Base-by-base conservation (phyloP, 1,140 invertebrate species). In the Stenopsyche tienmushanensis region DNA sequence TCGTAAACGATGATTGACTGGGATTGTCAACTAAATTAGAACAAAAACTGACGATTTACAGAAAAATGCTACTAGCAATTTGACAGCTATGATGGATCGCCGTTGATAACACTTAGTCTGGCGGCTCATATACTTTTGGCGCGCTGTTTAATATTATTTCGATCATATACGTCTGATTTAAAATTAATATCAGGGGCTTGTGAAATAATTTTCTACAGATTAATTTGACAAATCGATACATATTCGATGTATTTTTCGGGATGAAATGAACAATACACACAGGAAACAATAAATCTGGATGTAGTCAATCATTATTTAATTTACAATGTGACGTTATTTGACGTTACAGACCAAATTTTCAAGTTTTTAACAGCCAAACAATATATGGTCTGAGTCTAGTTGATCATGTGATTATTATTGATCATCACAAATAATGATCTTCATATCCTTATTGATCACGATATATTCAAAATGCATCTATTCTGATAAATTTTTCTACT, bases 221-320 rank as follows among this genome's bases (percentile, higher is more conserved):
- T n/a, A n/a, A n/a, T n/a, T n/a, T n/a, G n/a, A n/a, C n/a, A n/a
- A n/a, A n/a, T n/a, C n/a, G n/a, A n/a, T n/a, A n/a, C n/a, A n/a
- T n/a, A n/a, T n/a, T n/a, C n/a, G n/a, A n/a, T n/a, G n/a, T n/a
- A n/a, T n/a, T n/a, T n/a, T n/a, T n/a, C n/a, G n/a, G n/a, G n/a
- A n/a, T n/a, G n/a, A 15, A 25, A 25, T 25, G 49, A 24, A 25
- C 21, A 52, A 21, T 15, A 24, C 49, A 21, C 49, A 29, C 52
- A 54, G 52, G 52, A 54, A 54, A 29, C 25, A 54, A 54, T 54
- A 34, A n/a, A n/a, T n/a, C n/a, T n/a, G n/a, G n/a, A n/a, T n/a
- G n/a, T n/a, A n/a, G n/a, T n/a, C n/a, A n/a, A n/a, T n/a, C n/a
- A n/a, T 54, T 54, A 29, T 25, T 13, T 54, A 54, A 54, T 34